These are phyloP conservation scores for Atrichornis clamosus DNA, from an alignment of 2,113 vertebrate species.

Conservation along the genomic window DNA sequence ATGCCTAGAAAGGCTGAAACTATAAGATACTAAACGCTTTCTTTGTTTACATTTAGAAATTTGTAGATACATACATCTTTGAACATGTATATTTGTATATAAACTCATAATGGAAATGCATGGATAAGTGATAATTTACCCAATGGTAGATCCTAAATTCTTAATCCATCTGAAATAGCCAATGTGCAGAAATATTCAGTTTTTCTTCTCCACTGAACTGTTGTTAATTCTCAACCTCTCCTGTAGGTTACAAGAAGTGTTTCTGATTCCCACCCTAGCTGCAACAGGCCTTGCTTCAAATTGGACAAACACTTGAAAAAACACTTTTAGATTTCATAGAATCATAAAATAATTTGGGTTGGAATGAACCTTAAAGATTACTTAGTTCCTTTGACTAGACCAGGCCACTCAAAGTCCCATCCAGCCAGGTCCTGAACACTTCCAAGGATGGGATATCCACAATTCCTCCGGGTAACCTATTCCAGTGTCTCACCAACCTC, in stretches of 20 bases:
- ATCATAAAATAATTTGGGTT: not conserved
- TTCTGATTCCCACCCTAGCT: not conserved
- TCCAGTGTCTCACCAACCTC: not conserved
- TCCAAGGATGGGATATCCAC: not conserved
- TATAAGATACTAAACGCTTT: not conserved
- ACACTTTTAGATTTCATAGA: not conserved
- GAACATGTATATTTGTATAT: not conserved
- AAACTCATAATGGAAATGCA: not conserved
- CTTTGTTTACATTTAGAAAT: not conserved
- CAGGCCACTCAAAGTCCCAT: not conserved
- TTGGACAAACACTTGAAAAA: not conserved
- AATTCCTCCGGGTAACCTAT: not conserved
- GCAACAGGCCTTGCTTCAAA: not conserved
- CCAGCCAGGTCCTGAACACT: not conserved
- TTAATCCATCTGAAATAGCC: not conserved
- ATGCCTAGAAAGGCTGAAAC: not conserved
- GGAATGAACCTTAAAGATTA: not conserved
- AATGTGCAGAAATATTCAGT: not conserved
- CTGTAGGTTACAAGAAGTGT: not conserved
- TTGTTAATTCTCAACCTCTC: not conserved
- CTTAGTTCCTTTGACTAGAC: not conserved
- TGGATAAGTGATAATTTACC: not conserved
- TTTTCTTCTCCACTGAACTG: not conserved
- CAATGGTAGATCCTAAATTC: not conserved
- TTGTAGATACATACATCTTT: not conserved